These are phyloP conservation scores for Dasypogon diadema DNA, from an alignment of 2,888 invertebrate species.

Conservation along the genomic window DNA sequence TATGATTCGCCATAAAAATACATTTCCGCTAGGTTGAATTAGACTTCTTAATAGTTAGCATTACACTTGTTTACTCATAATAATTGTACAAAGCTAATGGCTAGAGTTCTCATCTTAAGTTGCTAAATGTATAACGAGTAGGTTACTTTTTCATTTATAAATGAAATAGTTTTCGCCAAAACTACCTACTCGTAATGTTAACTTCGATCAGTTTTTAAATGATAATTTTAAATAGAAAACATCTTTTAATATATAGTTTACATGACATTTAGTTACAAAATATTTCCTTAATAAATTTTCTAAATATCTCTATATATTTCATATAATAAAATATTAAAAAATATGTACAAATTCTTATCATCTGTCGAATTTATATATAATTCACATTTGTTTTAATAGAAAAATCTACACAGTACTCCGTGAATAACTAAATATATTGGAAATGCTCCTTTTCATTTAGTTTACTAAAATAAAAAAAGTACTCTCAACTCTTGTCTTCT, in stretches of 20 bases:
- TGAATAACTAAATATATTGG: background rate
- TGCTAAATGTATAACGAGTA: conserved; percentile 34
- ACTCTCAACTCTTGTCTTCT: no score
- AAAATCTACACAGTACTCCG: conserved; percentile 26
- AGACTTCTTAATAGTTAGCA: no score
- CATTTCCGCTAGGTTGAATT: no score
- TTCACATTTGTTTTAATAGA: conserved; percentile 13
- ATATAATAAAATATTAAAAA: conserved; percentile 53
- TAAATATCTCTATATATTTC: conserved; percentile 56
- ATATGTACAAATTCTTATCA: conserved; percentile 48
- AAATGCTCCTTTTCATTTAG: conserved; percentile 9
- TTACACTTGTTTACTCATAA: no score
- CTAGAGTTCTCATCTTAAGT: conserved; percentile 48
- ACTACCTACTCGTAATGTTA: conserved; percentile 64
- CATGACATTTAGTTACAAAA: conserved; percentile 49
- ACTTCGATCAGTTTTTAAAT: conserved; percentile 64
- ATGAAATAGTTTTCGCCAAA: background rate
- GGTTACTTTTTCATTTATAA: conserved; percentile 27
- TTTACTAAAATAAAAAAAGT: background rate
- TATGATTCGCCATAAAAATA: conserved; percentile 10
- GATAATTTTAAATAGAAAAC: conserved; percentile 16
- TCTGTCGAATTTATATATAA: conserved; percentile 52
- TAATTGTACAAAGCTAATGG: conserved; percentile 51
- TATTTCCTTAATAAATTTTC: conserved; percentile 55
- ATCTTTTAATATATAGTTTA: conserved; percentile 10